Evolutionary conservation across 2,888 invertebrate species (phyloP), one percentile per base, ranked within the genome.

Genomic region (Trilocha varians): DNA sequence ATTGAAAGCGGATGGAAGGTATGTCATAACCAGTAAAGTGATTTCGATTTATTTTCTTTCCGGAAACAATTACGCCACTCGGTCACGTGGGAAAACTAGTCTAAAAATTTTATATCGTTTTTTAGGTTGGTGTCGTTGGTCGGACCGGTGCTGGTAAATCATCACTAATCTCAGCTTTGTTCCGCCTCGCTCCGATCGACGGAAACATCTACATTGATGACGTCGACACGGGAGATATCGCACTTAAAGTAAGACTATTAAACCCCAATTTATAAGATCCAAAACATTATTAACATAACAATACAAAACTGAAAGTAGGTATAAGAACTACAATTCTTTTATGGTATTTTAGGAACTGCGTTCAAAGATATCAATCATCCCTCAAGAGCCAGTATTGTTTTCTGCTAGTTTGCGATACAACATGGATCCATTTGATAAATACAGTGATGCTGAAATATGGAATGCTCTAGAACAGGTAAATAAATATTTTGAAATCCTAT

Each of bases 81-180:
- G n/a, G n/a, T n/a, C n/a, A n/a, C n/a, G n/a, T n/a, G n/a, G n/a
- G n/a, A n/a, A n/a, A n/a, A n/a, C n/a, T n/a, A n/a, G n/a, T n/a
- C n/a, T n/a, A n/a, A n/a, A n/a, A n/a, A n/a, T n/a, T 40, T 25
- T 17, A 17, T 25, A 40, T 33, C 42, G 39, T 34, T 45, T 32
- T 36, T 36, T 5, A 94, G 91, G 87, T 95, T 36, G 95, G 95
- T 37, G 92, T 95, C 46, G 94, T 95, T 1, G 96, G 96, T 0
- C 88, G 96, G 40, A 96, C 96, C 0, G 96, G 96, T 1, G 95
- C 96, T 9, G 96, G 96, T 13, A 95, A 95, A 69, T 93, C 93
- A 0, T 94, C 94, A 0, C 77, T 95, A 15, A 92, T 95, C 52
- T 89, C 94, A 5, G 93, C 96, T 1, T 78, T 98, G 15, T 97